phyloP scores from a whole-genome alignment of 2,797 vertebrate species.

The Sarcophilus harrisii region DNA sequence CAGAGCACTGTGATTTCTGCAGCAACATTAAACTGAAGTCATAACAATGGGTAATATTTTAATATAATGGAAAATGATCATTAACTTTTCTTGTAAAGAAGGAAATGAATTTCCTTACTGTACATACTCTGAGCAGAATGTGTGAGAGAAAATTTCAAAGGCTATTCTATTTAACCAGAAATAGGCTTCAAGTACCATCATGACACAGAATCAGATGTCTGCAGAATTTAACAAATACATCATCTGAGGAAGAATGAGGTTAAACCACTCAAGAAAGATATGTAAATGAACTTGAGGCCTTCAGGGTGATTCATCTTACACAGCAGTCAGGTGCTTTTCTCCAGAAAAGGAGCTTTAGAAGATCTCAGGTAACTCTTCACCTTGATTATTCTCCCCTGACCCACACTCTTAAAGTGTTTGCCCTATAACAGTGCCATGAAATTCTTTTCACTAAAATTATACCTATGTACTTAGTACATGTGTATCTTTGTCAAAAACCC shows the following conservation, averaged over 20 bases:
- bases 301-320: slow-evolving; percentile 57
- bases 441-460: slow-evolving; percentile 62
- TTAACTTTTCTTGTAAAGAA: slow-evolving; percentile 75
- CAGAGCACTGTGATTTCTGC: slow-evolving; percentile 54
- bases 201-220: slow-evolving; percentile 42
- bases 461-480: slow-evolving; percentile 51
- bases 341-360: slow-evolving; percentile 52
- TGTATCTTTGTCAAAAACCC: slow-evolving; percentile 59
- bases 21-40: slow-evolving; percentile 68
- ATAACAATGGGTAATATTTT: slow-evolving; percentile 78
- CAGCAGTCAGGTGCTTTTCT: slow-evolving; percentile 58
- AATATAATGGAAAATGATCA: slow-evolving; percentile 77
- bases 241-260: slow-evolving; percentile 32
- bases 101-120: slow-evolving; percentile 76
- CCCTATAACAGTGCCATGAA: slow-evolving; percentile 62
- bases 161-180: slow-evolving; percentile 43
- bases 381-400: slow-evolving; percentile 32
- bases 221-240: slow-evolving; percentile 60
- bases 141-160: slow-evolving; percentile 64
- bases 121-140: slow-evolving; percentile 64
- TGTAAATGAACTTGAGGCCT: slow-evolving; percentile 71
- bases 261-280: slow-evolving; percentile 57
- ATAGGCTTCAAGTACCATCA: slow-evolving; percentile 50
- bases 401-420: slow-evolving; percentile 40
- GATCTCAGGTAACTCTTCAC: slow-evolving; percentile 61